Conservation (phyloP, 1,140 invertebrate species). For the Pachyrhynchus sulphureomaculatus region DNA sequence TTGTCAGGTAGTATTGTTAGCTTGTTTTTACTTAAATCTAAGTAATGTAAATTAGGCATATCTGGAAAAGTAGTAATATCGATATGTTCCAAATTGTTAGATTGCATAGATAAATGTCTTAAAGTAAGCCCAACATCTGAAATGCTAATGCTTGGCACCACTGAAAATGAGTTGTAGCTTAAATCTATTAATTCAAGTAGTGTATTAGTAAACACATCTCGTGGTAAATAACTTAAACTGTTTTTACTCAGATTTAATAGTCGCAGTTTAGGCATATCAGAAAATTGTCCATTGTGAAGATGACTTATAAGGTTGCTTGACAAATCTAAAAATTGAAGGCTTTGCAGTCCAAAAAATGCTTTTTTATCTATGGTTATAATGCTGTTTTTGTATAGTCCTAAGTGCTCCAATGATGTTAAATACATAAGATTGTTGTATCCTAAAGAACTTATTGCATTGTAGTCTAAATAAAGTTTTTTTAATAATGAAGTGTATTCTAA, state of each 20-base stretch:
- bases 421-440: constrained; percentile 71
- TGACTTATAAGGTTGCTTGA: constrained; percentile 75
- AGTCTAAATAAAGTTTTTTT: constrained; percentile 67
- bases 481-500: constrained; percentile 64
- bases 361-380: constrained; percentile 70
- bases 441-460: constrained; percentile 71
- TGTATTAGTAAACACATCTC: constrained; percentile 79
- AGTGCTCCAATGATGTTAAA: constrained; percentile 67
- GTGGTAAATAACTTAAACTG: constrained; percentile 70
- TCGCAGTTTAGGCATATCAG: constrained; percentile 72
- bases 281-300: constrained; percentile 79
- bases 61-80: constrained; percentile 85
- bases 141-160: constrained; percentile 70
- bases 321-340: constrained; percentile 76
- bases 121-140: constrained; percentile 74
- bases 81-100: constrained; percentile 82
- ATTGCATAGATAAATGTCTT: constrained; percentile 72
- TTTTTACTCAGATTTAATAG: constrained; percentile 77
- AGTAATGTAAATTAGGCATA: constrained; percentile 73
- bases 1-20: constrained; percentile 85
- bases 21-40: constrained; percentile 79
- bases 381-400: constrained; percentile 74
- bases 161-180: constrained; percentile 74
- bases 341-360: constrained; percentile 71
- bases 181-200: constrained; percentile 78